Evolutionary conservation across 2,113 vertebrate genomes (phyloP).

Genomic region (Maccullochella peelii): DNA sequence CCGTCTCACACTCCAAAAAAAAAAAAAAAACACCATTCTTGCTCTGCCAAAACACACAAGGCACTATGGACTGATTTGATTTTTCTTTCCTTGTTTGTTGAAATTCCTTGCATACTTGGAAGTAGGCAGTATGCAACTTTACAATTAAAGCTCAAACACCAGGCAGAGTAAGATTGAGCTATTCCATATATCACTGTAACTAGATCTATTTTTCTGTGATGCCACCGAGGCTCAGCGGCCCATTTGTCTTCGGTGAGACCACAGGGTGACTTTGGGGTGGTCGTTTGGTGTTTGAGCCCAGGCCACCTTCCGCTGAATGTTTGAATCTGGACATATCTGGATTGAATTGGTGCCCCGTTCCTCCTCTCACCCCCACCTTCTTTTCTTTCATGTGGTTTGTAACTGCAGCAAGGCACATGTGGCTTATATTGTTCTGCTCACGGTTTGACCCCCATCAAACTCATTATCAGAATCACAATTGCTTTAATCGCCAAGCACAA

Average conservation of each 20-base stretch:
- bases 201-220: constrained; percentile 74
- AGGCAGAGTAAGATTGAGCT: constrained; percentile 51
- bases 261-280: constrained; percentile 77
- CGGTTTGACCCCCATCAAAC: constrained; percentile 54
- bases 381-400: constrained; percentile 80
- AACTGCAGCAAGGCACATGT: constrained; percentile 72
- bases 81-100: constrained; percentile 39
- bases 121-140: constrained; percentile 38
- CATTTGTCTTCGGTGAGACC: constrained; percentile 79
- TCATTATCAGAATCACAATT: constrained; percentile 55
- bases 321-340: constrained; percentile 78
- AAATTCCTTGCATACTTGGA: constrained; percentile 75
- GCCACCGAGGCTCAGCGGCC: constrained; percentile 57
- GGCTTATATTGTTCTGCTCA: constrained; percentile 73
- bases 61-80: constrained; percentile 39
- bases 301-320: constrained; percentile 74
- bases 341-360: constrained; percentile 70
- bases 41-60: constrained; percentile 64
- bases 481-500: constrained; percentile 55
- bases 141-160: constrained; percentile 55
- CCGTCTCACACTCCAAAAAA: constrained; percentile 7
- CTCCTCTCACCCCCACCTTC: constrained; percentile 60
- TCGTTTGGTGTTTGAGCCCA: constrained; percentile 72
- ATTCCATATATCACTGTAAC: constrained; percentile 63
- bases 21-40: constrained; percentile 48